Evolutionary conservation across 2,888 invertebrate genomes (phyloP).

Genomic region (Nemoura dubitans): DNA sequence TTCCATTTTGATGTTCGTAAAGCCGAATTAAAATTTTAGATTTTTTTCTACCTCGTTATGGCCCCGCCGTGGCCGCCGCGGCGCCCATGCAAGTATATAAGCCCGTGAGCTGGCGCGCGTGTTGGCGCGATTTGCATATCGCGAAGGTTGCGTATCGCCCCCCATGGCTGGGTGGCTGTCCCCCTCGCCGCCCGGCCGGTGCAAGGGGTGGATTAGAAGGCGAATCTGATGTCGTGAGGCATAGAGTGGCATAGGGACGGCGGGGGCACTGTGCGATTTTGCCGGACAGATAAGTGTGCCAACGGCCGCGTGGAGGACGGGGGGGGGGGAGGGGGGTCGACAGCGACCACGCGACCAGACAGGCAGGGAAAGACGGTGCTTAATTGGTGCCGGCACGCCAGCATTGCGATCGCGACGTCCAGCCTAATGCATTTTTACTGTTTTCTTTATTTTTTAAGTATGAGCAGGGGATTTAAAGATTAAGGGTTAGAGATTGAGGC

Average conservation of each 20-base stretch:
- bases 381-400: neutral
- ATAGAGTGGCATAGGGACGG: neutral
- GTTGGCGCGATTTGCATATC: neutral
- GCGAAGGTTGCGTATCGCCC: neutral
- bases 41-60: constrained; percentile 7
- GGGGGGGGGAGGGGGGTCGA: neutral
- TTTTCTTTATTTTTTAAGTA: neutral
- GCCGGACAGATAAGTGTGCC: neutral
- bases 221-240: too few relatives aligned
- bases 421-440: constrained; percentile 3
- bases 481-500: neutral
- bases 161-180: neutral
- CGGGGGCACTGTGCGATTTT: neutral
- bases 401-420: neutral
- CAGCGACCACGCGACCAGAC: too few relatives aligned
- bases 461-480: neutral
- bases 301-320: neutral
- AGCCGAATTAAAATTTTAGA: constrained; percentile 7
- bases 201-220: too few relatives aligned
- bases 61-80: neutral
- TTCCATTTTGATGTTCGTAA: constrained; percentile 12
- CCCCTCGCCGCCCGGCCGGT: too few relatives aligned
- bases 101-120: too few relatives aligned
- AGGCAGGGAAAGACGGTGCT: neutral
- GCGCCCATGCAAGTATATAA: too few relatives aligned